Conservation (phyloP, 2,113 vertebrate species). For the Nycticryphes semicollaris region DNA sequence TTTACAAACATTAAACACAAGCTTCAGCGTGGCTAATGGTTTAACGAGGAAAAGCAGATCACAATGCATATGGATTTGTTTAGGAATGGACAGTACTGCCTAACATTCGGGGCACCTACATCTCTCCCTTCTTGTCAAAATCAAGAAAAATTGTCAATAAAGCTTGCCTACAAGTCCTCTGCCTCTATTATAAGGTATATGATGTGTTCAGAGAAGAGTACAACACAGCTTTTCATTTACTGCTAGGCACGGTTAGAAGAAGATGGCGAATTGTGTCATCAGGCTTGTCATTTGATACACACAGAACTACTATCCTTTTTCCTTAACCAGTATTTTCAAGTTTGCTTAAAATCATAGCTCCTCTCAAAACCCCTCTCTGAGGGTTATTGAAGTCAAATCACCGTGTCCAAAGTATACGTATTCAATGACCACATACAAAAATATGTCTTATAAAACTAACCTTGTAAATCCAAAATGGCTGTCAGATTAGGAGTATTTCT, state of each 20-base stretch:
- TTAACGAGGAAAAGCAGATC: not conserved
- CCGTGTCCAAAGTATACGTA: not conserved
- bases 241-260: not conserved
- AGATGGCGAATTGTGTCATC: not conserved
- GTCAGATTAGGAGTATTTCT: not conserved
- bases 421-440: not conserved
- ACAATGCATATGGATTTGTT: not conserved
- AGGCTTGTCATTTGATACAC: not conserved
- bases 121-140: not conserved
- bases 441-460: not conserved
- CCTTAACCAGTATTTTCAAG: not conserved
- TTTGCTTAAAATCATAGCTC: not conserved
- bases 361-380: not conserved
- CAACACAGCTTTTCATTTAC: not conserved
- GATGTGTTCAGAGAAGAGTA: not conserved
- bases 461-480: not conserved
- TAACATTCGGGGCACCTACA: rapidly evolving
- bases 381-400: not conserved
- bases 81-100: not conserved
- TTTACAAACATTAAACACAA: not conserved
- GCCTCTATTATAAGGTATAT: not conserved
- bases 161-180: not conserved
- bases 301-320: not conserved
- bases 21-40: not conserved
- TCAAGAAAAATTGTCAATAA: not conserved